Evolutionary conservation across 2,888 invertebrate genomes (phyloP), one percentile per base, ranked within the genome.

Genomic region (Pyralis farinalis): DNA sequence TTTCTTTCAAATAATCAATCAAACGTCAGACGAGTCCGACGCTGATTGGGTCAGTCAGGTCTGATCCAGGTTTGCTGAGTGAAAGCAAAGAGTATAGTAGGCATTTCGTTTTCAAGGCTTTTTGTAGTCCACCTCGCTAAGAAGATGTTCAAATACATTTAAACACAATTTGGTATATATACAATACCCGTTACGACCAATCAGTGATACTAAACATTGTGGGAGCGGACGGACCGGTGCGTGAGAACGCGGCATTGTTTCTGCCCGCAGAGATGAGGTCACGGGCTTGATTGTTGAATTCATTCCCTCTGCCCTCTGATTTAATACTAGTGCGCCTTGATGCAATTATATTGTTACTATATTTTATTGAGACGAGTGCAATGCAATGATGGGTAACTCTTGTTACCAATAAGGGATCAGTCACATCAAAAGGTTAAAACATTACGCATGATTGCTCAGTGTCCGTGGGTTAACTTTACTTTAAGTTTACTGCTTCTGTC

Each of bases 201-300:
- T 83, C 79, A 79, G 76, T 67, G 63, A 58, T 69, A 67, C 63
- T 61, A 66, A 70, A 63, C 61, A 63, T 63, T 80, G 81, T 83
- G 83, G 78, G 82, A 83, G 70, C 72, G 63, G 49, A 52, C 58
- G 63, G 51, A 55, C 55, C 57, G 55, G 63, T 56, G 65, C 85
- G 85, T 85, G 85, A 78, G 85, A 85, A 85, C 71, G 56, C 53
- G 47, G 62, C 69, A 73, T 81, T 80, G 80, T 79, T 70, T 68
- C 67, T 58, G 50, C 54, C 59, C 64, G 60, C 60, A 67, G 71
- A 71, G 72, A 78, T 79, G 78, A 74, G 75, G 70, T 75, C 80
- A 78, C 66, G 65, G 45, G 40, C 62, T 65, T 56, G 60, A 71
- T 68, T 71, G 68, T 63, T 51, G 48, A 57, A 53, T 56, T n/a